Base-by-base conservation (phyloP, 2,113 vertebrate genomes). In the Ammospiza caudacuta region DNA sequence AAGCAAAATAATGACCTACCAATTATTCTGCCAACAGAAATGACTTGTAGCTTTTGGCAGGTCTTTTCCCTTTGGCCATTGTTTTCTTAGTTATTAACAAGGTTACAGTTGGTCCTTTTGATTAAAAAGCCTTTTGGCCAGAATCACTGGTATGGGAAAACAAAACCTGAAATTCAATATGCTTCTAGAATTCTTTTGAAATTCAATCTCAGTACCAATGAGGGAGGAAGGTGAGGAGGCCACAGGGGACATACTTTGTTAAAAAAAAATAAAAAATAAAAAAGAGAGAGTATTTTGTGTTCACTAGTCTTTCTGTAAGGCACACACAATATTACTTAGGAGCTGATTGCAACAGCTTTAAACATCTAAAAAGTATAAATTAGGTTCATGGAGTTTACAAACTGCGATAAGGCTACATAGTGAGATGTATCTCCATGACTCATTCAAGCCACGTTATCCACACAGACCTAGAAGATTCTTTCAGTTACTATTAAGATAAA, bases 41-140 rank as follows among this genome's bases (percentile, higher is more conserved):
- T 94, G 66, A 98, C 98, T 98, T 98, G 98, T 98, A 96, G 97
- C 96, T 98, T 96, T 98, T 98, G 98, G 98, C 98, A 98, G 97
- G 82, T 95, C 92, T 94, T 97, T 98, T 97, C 96, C 95, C 96
- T 97, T 98, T 97, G 70, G 95, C 94, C 97, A 98, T 98, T 98
- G 98, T 99, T 99, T 99, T 98, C 98, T 97, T 98, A 98, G 98
- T 98, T 98, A 98, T 99, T 99, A 99, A 98, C 97, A 97, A 97
- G 94, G 98, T 98, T 98, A 98, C 93, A 95, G 97, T 98, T 97
- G 94, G 95, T 92, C 74, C 97, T 97, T 98, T 98, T 98, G 97
- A 98, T 98, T 97, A 97, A 97, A 98, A 97, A 92, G 96, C 89
- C 95, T 97, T 97, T 95, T 95, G 97, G 97, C 94, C 91, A 96